Evolutionary conservation across 2,888 invertebrate species (phyloP), one percentile per base, ranked within the genome.

Genomic region (Eubasilissa splendida): DNA sequence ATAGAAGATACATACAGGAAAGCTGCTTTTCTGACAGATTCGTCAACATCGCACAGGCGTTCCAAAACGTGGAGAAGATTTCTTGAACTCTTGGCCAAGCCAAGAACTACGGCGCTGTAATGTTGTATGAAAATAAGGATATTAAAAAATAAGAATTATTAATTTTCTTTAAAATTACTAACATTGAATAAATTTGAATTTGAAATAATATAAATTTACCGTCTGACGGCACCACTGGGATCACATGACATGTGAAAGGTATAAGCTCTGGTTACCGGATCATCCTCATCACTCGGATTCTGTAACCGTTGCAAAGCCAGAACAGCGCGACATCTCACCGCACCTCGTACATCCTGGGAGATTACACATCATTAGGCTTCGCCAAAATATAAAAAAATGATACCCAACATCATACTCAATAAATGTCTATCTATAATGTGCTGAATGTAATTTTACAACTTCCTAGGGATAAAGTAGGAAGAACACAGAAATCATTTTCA

Each of bases 251-350:
- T 90, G 84, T 96, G 94, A 85, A 92, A 93, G 42, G 93, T 89
- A 85, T 95, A 95, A 0, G 93, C 91, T 84, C 93, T 91, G 0
- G 96, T 93, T 0, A 97, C 94, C 1, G 92, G 93, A 87, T 97
- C 97, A 54, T 94, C 91, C 0, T 92, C 91, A 85, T 96, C 93
- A 71, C 89, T 89, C 0, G 96, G 96, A 85, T 96, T 94, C 87
- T 97, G 97, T 0, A 97, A 89, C 4, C 97, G 91, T 78, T 94
- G 93, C 60, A 97, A 88, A 0, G 96, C 95, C 52, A 93, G 87
- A 0, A 96, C 94, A 0, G 97, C 97, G 85, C 96, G 94, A 56
- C 94, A 93, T 31, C 97, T 91, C 3, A 97, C 95, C 74, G 93
- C 92, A 0, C 95, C 92, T 66, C 95, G 93, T 9, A 93, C 92